Percentiles rank a stretch among this genome's conserved stretches.
phyloP scores from a whole-genome alignment of 2,113 vertebrate genomes.

The Dicerorhinus sumatrensis region DNA sequence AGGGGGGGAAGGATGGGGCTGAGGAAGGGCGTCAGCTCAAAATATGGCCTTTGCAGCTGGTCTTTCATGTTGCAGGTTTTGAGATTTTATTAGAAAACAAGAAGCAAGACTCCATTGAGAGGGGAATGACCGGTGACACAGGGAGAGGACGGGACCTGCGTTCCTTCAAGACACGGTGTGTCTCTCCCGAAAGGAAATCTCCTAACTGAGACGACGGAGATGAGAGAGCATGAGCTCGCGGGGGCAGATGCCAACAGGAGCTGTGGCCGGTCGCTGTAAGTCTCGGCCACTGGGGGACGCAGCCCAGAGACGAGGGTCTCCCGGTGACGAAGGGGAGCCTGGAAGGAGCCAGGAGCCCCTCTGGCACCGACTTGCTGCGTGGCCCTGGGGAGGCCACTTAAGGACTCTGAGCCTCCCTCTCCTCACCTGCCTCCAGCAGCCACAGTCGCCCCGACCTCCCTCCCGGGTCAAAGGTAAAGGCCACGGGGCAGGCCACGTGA shows the following conservation, averaged over 20 bases:
- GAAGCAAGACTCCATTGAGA: constrained; percentile 28
- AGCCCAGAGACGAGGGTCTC: not conserved
- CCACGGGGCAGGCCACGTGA: accelerated
- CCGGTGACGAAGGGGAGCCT: not conserved
- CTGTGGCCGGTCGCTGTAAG: no score
- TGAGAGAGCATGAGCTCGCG: not conserved
- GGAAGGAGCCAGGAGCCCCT: not conserved
- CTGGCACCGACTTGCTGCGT: not conserved
- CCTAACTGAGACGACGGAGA: not conserved
- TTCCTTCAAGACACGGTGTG: constrained; percentile 10
- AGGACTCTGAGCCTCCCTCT: not conserved
- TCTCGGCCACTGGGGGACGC: no score
- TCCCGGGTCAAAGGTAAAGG: not conserved
- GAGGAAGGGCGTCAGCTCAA: not conserved
- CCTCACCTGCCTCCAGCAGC: not conserved
- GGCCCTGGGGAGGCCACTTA: not conserved
- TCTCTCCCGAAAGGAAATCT: constrained; percentile 22
- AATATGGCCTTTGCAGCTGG: not conserved
- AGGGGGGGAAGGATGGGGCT: accelerated
- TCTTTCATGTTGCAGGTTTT: not conserved
- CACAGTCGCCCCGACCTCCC: accelerated
- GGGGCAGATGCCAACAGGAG: not conserved
- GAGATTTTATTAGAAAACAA: not conserved
- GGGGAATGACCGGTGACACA: not conserved
- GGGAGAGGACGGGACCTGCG: not conserved